Conservation (phyloP, 37 sponge, comb jelly and placozoan species). For the Aplysina aerophoba region DNA sequence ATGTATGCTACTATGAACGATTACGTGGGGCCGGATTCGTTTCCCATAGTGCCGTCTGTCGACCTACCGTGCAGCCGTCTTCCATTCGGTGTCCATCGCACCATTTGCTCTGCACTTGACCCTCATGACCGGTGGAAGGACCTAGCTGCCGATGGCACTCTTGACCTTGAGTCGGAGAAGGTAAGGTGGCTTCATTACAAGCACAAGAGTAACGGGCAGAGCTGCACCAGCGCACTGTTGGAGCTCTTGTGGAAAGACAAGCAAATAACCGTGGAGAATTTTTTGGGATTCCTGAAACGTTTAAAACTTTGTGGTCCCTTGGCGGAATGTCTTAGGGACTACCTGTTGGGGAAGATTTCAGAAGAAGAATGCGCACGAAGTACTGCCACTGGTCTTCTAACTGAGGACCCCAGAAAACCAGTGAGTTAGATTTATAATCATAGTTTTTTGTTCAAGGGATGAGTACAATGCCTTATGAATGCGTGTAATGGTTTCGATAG, state of each 20-base stretch:
- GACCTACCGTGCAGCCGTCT: constrained; percentile 6
- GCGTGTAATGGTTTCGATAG: neutral
- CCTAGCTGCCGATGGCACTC: neutral
- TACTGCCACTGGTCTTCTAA: neutral
- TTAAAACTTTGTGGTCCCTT: neutral
- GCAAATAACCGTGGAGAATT: neutral
- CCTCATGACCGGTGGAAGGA: neutral
- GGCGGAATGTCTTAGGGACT: neutral
- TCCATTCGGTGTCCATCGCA: constrained; percentile 10
- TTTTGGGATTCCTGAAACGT: neutral
- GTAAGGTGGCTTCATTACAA: neutral
- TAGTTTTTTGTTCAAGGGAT: no score
- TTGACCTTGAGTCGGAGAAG: no score
- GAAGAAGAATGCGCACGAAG: neutral
- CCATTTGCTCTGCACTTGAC: neutral
- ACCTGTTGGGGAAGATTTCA: neutral
- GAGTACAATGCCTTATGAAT: no score
- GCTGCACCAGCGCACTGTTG: neutral
- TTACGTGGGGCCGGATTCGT: no score
- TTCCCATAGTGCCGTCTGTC: neutral
- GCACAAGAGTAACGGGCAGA: no score
- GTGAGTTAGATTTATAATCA: neutral
- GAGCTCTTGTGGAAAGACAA: neutral
- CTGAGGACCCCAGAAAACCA: neutral
- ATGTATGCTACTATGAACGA: no score